Conservation (phyloP, 2,888 invertebrate genomes). For the Xylota segnis region DNA sequence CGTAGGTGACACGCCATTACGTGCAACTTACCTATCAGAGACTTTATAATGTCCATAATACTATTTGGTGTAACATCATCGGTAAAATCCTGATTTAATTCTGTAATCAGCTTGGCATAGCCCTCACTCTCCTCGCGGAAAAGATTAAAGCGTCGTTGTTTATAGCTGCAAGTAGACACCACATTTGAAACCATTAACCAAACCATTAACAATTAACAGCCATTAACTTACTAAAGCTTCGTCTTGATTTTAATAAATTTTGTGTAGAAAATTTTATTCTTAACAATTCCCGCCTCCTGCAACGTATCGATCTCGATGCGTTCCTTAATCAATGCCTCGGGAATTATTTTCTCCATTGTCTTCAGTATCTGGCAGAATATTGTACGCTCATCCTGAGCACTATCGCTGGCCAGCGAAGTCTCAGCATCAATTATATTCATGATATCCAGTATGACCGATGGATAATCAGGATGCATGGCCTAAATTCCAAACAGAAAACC, state of each 20-base stretch:
- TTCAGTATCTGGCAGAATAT: conserved; percentile 92
- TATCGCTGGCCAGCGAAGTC: conserved; percentile 87
- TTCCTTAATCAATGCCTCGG: conserved; percentile 95
- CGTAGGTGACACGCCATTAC: too few relatives aligned
- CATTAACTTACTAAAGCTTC: conserved; percentile 97
- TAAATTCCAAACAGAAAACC: conserved; percentile 83
- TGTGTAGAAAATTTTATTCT: conserved; percentile 95
- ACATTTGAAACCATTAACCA: background rate
- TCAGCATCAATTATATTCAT: conserved; percentile 94
- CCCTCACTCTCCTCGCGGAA: conserved; percentile 99
- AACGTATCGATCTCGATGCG: conserved; percentile 96
- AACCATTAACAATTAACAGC: background rate
- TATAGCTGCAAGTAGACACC: conserved; percentile 90
- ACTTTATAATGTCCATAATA: conserved; percentile 95
- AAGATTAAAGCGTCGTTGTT: conserved; percentile 99
- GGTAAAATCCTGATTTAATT: conserved; percentile 92
- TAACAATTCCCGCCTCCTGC: conserved; percentile 95
- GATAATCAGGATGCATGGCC: conserved; percentile 91
- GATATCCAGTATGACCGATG: conserved; percentile 93
- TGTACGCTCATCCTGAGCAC: conserved; percentile 89
- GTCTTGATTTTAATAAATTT: conserved; percentile 99
- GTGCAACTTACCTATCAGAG: conserved; percentile 94
- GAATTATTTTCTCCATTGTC: conserved; percentile 92
- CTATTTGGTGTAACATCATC: conserved; percentile 86
- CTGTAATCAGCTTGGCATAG: conserved; percentile 97